These are phyloP conservation scores for Melanostoma mellinum DNA, from an alignment of 2,888 invertebrate genomes.

Conservation along the genomic window DNA sequence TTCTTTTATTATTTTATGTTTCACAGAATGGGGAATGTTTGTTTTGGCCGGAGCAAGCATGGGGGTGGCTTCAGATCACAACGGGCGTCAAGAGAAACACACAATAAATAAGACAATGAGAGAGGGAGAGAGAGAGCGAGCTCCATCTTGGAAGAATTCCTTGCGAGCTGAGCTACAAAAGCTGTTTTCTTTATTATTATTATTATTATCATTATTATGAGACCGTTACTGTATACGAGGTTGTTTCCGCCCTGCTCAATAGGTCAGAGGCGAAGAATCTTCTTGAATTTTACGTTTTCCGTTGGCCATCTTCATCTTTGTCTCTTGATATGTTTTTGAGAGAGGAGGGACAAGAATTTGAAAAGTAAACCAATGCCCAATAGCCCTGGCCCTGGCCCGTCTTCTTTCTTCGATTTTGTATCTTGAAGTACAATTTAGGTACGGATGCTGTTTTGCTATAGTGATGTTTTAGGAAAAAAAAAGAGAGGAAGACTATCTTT, in stretches of 20 bases:
- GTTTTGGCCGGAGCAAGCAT: background rate
- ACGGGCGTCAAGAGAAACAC: too few relatives aligned
- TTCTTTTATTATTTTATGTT: conserved; percentile 72
- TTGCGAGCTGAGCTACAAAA: conserved; percentile 64
- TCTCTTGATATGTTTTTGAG: background rate
- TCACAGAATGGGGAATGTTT: conserved; percentile 37
- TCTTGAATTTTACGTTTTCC: conserved; percentile 17
- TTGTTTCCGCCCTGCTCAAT: conserved; percentile 38
- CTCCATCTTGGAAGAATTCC: conserved; percentile 40
- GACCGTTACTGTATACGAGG: conserved; percentile 31
- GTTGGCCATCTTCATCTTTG: conserved; percentile 17
- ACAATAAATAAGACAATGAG: too few relatives aligned
- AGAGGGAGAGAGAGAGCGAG: background rate
- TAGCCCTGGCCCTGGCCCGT: conserved; percentile 30
- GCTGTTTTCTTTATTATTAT: conserved; percentile 71
- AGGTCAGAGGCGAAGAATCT: conserved; percentile 35
- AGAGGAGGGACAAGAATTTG: background rate
- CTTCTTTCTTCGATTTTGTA: conserved; percentile 28
- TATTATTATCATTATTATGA: conserved; percentile 68
- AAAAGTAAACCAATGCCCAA: background rate
- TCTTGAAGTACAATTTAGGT: background rate
- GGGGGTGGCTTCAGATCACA: background rate
- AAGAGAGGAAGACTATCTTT: conserved; percentile 22
- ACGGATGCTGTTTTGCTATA: too few relatives aligned
- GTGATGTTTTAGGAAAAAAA: background rate